Percentiles rank a stretch among this genome's conserved stretches.
phyloP scores from a whole-genome alignment of 1,140 invertebrate genomes.

The Melipona quadrifasciata region DNA sequence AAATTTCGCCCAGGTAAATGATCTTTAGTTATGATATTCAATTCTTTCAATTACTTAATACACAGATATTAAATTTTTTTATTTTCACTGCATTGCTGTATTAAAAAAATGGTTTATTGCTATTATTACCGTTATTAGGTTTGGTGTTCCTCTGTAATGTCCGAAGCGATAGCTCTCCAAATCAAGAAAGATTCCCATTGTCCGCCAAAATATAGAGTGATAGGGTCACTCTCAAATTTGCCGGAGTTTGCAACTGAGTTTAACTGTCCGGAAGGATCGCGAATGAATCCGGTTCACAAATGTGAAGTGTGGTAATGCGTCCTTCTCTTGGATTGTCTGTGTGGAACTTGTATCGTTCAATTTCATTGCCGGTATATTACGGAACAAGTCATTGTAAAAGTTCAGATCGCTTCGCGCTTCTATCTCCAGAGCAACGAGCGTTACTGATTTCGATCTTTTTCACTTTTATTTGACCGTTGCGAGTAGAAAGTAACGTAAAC shows the following conservation, averaged over 20 bases:
- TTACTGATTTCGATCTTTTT: not conserved
- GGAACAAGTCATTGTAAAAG: conserved; percentile 3
- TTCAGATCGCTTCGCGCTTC: conserved; percentile 3
- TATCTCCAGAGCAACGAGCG: not conserved
- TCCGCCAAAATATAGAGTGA: conserved; percentile 90
- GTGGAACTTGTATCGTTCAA: conserved; percentile 23
- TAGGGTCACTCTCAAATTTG: conserved; percentile 94
- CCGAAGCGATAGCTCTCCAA: conserved; percentile 88
- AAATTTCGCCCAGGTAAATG: conserved; percentile 92
- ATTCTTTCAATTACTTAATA: no score
- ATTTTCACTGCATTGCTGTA: not conserved
- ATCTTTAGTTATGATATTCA: no score
- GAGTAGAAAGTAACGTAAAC: not conserved
- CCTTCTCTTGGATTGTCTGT: not conserved
- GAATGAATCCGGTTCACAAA: conserved; percentile 95
- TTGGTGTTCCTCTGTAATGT: conserved; percentile 92
- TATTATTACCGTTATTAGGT: conserved; percentile 84
- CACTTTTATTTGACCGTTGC: not conserved
- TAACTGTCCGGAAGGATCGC: conserved; percentile 88
- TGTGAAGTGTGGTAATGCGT: conserved; percentile 94
- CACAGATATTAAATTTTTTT: no score
- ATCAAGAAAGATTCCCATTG: conserved; percentile 94
- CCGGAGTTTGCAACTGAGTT: conserved; percentile 94
- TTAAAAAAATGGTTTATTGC: not conserved
- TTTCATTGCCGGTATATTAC: not conserved